Percentiles rank a stretch among this genome's conserved stretches.
Conservation (phyloP, 1,140 invertebrate species). For the Orchesella cincta region DNA sequence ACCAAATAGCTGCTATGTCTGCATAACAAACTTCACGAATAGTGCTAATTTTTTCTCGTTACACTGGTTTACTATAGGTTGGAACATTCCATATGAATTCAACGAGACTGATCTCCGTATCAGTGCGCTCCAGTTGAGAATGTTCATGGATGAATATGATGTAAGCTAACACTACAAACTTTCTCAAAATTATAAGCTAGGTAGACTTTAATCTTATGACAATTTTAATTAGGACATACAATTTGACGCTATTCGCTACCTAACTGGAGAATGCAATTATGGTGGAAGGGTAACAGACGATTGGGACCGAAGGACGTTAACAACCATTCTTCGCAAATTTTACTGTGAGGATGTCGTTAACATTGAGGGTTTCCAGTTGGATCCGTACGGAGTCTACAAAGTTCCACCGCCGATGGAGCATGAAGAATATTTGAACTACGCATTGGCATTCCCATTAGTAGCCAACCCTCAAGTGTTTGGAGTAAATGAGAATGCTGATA, state of each 20-base stretch:
- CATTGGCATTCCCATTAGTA: constrained; percentile 73
- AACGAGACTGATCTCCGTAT: constrained; percentile 93
- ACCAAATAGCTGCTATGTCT: too few relatives aligned
- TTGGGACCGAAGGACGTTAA: constrained; percentile 86
- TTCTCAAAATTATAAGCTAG: background rate
- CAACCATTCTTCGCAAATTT: constrained; percentile 78
- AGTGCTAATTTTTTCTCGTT: too few relatives aligned
- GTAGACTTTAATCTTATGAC: background rate
- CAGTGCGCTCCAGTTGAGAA: constrained; percentile 76
- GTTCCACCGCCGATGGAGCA: constrained; percentile 74
- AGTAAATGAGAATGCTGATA: constrained; percentile 91
- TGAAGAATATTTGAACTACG: constrained; percentile 74
- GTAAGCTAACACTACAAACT: constrained; percentile 54
- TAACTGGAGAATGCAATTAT: constrained; percentile 95
- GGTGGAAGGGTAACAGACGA: constrained; percentile 93
- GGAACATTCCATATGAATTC: constrained; percentile 95
- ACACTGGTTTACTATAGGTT: too few relatives aligned
- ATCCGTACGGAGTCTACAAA: constrained; percentile 65
- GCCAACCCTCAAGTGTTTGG: constrained; percentile 86
- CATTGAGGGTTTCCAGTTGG: constrained; percentile 58
- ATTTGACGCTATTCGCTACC: constrained; percentile 83
- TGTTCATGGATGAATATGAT: constrained; percentile 83
- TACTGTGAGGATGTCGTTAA: constrained; percentile 64
- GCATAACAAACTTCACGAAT: too few relatives aligned
- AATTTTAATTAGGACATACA: constrained; percentile 68